Percentiles rank a stretch among this genome's conserved stretches.
phyloP scores from a whole-genome alignment of 2,888 invertebrate species.

The Rhaphigaster nebulosa region DNA sequence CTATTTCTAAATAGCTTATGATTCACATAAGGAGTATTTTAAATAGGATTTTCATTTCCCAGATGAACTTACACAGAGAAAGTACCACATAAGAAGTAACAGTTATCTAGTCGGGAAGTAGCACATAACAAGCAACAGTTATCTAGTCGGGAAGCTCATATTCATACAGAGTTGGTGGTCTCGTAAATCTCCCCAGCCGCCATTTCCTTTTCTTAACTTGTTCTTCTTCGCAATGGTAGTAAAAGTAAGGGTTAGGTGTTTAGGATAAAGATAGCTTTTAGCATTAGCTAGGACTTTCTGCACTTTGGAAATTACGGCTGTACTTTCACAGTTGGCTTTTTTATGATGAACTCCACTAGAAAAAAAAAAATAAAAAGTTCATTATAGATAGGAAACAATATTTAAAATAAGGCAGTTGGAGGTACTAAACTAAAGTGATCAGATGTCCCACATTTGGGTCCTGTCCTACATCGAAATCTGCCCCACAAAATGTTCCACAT shows the following conservation, averaged over 20 bases:
- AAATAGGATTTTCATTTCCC: neutral
- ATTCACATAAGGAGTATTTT: neutral
- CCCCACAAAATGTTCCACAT: too few relatives aligned
- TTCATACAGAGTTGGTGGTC: slow-evolving; percentile 76
- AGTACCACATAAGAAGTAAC: too few relatives aligned
- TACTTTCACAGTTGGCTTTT: slow-evolving; percentile 90
- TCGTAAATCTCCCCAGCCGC: slow-evolving; percentile 96
- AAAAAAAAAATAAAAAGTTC: slow-evolving; percentile 65
- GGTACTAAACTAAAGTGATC: too few relatives aligned
- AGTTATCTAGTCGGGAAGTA: neutral
- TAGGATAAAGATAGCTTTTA: slow-evolving; percentile 79
- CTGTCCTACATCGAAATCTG: too few relatives aligned
- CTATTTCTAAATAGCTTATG: neutral
- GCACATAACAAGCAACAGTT: slow-evolving; percentile 3
- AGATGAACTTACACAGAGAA: too few relatives aligned
- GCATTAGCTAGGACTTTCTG: slow-evolving; percentile 83
- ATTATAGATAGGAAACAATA: too few relatives aligned
- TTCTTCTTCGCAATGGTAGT: slow-evolving; percentile 80
- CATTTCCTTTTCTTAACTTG: slow-evolving; percentile 89
- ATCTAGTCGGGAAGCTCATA: slow-evolving; percentile 64
- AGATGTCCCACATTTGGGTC: too few relatives aligned
- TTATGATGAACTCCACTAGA: slow-evolving; percentile 95
- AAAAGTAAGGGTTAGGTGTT: slow-evolving; percentile 77
- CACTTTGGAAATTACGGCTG: slow-evolving; percentile 86
- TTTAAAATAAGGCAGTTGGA: too few relatives aligned